Evolutionary conservation across 2,888 invertebrate species (phyloP).

Genomic region (Thalpophila matura): DNA sequence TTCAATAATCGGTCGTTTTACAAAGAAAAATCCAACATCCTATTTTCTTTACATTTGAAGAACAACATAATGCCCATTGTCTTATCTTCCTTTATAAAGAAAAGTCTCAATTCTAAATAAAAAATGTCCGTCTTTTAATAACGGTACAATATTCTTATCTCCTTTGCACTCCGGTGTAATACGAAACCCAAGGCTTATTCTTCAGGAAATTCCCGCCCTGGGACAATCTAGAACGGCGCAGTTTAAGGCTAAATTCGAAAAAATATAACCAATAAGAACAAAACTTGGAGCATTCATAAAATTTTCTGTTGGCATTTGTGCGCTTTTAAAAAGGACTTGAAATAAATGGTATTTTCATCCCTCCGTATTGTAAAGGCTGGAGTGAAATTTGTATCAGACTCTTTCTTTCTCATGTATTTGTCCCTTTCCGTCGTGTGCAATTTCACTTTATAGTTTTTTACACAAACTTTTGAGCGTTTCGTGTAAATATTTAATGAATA

Average conservation of each 20-base stretch:
- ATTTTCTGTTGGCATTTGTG: conserved; percentile 54
- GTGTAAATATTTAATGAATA: conserved; percentile 31
- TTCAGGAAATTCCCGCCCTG: conserved; percentile 69
- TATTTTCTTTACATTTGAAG: conserved; percentile 18
- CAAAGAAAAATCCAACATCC: conserved; percentile 10
- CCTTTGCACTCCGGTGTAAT: conserved; percentile 57
- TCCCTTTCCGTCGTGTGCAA: conserved; percentile 18
- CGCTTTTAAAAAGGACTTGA: conserved; percentile 61
- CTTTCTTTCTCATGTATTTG: conserved; percentile 16
- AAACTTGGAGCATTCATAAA: conserved; percentile 59
- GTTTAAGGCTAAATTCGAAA: conserved; percentile 68
- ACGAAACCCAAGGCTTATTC: conserved; percentile 58
- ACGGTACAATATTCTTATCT: conserved; percentile 53
- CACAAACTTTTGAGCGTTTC: conserved; percentile 12
- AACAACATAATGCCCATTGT: conserved; percentile 32
- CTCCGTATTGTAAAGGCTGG: conserved; percentile 38
- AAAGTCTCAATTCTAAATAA: conserved; percentile 49
- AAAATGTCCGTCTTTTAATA: conserved; percentile 56
- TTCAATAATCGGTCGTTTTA: no score
- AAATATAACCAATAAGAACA: conserved; percentile 64
- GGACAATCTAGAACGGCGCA: conserved; percentile 68
- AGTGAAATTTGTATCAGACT: conserved; percentile 33
- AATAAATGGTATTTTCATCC: conserved; percentile 62
- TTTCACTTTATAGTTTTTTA: conserved; percentile 35
- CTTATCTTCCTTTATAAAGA: conserved; percentile 45